These are phyloP conservation scores for Glossosoma conforme DNA, from an alignment of 1,140 invertebrate species.

Conservation along the genomic window DNA sequence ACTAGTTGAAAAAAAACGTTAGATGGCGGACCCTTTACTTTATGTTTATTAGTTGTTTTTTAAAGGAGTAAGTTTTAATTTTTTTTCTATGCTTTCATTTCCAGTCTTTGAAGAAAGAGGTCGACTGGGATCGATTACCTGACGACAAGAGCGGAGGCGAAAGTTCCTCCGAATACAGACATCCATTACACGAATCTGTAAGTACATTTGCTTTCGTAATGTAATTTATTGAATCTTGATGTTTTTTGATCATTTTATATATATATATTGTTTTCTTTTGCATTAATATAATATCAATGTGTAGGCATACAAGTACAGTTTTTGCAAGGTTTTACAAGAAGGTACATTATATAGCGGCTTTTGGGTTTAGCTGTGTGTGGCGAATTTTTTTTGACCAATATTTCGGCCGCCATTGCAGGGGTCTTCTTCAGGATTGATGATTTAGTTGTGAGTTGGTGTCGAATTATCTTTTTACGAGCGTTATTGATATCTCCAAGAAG, in stretches of 20 bases:
- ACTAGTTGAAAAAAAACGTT: too few species aligned
- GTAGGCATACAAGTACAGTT: too few species aligned
- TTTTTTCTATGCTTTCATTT: conserved; percentile 32
- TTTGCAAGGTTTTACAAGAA: too few species aligned
- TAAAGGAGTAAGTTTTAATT: neutral
- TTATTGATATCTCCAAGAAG: too few species aligned
- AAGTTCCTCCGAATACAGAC: conserved; percentile 70
- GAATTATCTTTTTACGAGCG: too few species aligned
- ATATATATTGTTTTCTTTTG: neutral
- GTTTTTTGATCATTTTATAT: conserved; percentile 34
- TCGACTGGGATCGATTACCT: conserved; percentile 71
- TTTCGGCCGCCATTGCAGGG: too few species aligned
- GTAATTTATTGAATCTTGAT: conserved; percentile 8
- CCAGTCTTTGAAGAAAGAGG: conserved; percentile 84
- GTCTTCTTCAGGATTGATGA: too few species aligned
- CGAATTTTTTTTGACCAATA: too few species aligned
- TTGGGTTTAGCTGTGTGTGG: too few species aligned
- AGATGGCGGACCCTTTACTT: too few species aligned
- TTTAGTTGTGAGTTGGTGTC: too few species aligned
- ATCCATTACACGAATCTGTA: conserved; percentile 73
- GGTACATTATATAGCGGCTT: too few species aligned
- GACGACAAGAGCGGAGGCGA: conserved; percentile 73
- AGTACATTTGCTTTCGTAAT: conserved; percentile 43
- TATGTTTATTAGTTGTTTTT: neutral
- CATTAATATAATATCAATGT: neutral